Conservation (phyloP, 1,140 invertebrate species). For the Patella vulgata region DNA sequence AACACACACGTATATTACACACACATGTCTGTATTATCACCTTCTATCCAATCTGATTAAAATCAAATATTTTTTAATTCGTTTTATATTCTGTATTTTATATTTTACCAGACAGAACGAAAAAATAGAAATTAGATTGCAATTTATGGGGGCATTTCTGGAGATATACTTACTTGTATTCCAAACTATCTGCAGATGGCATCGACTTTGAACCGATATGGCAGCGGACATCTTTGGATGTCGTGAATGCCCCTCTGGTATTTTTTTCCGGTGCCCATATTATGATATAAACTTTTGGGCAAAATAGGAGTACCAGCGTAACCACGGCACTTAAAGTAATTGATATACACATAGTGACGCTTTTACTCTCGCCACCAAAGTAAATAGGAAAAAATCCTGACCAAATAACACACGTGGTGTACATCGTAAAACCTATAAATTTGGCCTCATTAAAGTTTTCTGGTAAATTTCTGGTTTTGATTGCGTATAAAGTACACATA, state of each 20-base stretch:
- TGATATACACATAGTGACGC: slow-evolving; percentile 78
- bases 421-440: slow-evolving; percentile 79
- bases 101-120: background rate
- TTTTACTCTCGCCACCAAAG: slow-evolving; percentile 79
- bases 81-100: background rate
- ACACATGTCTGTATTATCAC: too few species aligned
- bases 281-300: slow-evolving; percentile 84
- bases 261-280: slow-evolving; percentile 81
- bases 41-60: background rate
- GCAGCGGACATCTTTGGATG: slow-evolving; percentile 78
- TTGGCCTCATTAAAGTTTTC: slow-evolving; percentile 83
- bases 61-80: background rate
- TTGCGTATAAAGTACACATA: slow-evolving; percentile 84
- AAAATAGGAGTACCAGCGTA: slow-evolving; percentile 80
- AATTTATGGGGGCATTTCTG: background rate
- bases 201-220: slow-evolving; percentile 75
- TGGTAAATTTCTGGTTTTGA: slow-evolving; percentile 87
- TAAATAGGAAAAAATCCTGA: slow-evolving; percentile 88
- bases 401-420: slow-evolving; percentile 90
- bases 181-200: slow-evolving; percentile 51
- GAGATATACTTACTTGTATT: slow-evolving; percentile 42
- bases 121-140: background rate
- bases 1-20: too few species aligned
- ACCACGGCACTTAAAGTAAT: slow-evolving; percentile 78
- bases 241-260: slow-evolving; percentile 80